These are phyloP conservation scores for Heliconius hermathena DNA, from an alignment of 1,140 invertebrate species.

Conservation along the genomic window DNA sequence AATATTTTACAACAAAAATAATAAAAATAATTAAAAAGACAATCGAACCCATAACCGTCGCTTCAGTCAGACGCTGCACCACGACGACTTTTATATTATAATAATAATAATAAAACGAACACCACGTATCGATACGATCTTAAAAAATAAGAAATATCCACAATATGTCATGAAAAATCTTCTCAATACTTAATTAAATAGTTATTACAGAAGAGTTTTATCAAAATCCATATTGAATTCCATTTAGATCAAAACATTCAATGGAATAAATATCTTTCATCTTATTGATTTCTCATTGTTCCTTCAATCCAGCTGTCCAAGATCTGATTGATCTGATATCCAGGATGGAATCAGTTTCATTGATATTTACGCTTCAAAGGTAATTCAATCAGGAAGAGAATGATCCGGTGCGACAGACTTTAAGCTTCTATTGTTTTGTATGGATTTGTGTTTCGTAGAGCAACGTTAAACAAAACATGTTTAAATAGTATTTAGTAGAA, in stretches of 20 bases:
- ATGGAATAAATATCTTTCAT: constrained; percentile 55
- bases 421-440: background rate
- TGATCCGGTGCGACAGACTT: background rate
- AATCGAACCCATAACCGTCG: too few species aligned
- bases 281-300: constrained; percentile 68
- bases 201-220: background rate
- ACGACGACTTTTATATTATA: too few species aligned
- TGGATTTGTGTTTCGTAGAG: background rate
- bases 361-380: constrained; percentile 27
- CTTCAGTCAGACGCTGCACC: too few species aligned
- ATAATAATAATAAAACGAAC: too few species aligned
- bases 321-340: constrained; percentile 15
- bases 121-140: too few species aligned
- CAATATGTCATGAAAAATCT: too few species aligned
- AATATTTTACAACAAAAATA: too few species aligned
- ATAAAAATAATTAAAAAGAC: too few species aligned
- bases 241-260: background rate
- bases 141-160: too few species aligned
- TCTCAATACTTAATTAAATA: too few species aligned
- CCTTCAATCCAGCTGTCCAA: constrained; percentile 39
- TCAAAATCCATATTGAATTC: background rate
- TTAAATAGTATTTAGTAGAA: too few species aligned
- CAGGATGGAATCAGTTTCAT: constrained; percentile 22
- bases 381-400: constrained; percentile 18
- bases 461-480: background rate